phyloP scores from a whole-genome alignment of 2,113 vertebrate genomes.

The Thalassarche chlororhynchos region DNA sequence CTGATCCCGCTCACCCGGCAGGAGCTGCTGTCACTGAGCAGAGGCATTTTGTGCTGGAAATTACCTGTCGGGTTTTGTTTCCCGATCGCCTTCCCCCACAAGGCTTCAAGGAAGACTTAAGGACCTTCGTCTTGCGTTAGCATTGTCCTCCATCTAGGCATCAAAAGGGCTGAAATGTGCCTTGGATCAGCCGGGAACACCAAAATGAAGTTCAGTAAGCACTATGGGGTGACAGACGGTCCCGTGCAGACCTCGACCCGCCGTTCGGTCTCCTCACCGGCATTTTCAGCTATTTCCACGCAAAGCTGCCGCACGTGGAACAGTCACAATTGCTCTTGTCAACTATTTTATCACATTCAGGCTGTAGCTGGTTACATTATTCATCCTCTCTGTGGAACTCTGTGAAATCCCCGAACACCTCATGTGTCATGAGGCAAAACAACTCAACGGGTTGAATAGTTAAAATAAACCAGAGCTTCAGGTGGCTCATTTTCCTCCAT shows the following conservation, averaged over 20 bases:
- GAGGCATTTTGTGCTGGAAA: neutral
- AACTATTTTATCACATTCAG: neutral
- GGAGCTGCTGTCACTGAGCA: neutral
- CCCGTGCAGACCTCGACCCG: fast-evolving
- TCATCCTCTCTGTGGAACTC: neutral
- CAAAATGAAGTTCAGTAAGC: neutral
- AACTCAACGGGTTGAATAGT: neutral
- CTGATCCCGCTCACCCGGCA: fast-evolving
- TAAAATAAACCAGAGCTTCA: neutral
- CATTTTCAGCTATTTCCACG: fast-evolving
- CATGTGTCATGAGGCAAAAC: neutral
- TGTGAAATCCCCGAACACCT: neutral
- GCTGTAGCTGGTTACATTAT: neutral
- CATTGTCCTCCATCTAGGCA: neutral
- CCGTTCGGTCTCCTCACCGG: fast-evolving
- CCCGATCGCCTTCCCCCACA: fast-evolving
- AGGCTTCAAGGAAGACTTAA: neutral
- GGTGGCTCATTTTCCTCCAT: neutral
- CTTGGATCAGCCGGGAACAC: neutral
- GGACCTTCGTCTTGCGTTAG: fast-evolving
- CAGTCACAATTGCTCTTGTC: neutral
- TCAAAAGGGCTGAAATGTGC: neutral
- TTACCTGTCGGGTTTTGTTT: neutral
- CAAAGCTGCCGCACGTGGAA: fast-evolving
- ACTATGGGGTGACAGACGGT: fast-evolving